These are phyloP conservation scores for Herpailurus yagouaroundi DNA, from an alignment of 2,113 vertebrate species.

Conservation along the genomic window DNA sequence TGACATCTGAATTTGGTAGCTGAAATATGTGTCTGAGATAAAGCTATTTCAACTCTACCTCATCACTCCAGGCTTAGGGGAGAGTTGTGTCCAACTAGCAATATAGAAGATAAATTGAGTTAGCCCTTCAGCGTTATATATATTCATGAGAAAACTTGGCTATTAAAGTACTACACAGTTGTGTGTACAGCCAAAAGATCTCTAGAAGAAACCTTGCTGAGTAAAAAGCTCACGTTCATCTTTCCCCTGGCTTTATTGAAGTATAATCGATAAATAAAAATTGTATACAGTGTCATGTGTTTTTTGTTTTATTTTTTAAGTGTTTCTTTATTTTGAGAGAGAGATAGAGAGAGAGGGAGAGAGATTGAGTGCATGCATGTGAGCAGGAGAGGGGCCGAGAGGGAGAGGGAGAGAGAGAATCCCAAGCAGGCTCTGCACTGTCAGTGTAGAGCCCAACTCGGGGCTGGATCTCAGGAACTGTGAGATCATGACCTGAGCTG, in stretches of 20 bases:
- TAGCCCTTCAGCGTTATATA: background rate
- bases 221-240: background rate
- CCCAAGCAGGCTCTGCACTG: background rate
- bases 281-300: background rate
- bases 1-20: background rate
- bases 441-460: background rate
- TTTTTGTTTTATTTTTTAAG: background rate
- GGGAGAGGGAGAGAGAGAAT: background rate
- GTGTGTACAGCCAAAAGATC: background rate
- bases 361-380: background rate
- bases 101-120: slow-evolving; percentile 33
- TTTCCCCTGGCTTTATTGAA: background rate
- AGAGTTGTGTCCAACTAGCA: background rate
- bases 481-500: background rate
- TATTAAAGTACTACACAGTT: background rate
- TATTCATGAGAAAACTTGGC: background rate
- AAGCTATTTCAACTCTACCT: slow-evolving; percentile 36
- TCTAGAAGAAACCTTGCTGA: background rate
- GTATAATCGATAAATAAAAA: background rate
- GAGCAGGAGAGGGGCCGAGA: background rate
- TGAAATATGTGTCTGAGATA: slow-evolving; percentile 62
- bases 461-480: background rate
- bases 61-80: background rate
- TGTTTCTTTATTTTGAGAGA: background rate
- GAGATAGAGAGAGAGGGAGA: background rate